Evolutionary conservation across 2,888 invertebrate genomes (phyloP).

Genomic region (Philhelius pedissequus): DNA sequence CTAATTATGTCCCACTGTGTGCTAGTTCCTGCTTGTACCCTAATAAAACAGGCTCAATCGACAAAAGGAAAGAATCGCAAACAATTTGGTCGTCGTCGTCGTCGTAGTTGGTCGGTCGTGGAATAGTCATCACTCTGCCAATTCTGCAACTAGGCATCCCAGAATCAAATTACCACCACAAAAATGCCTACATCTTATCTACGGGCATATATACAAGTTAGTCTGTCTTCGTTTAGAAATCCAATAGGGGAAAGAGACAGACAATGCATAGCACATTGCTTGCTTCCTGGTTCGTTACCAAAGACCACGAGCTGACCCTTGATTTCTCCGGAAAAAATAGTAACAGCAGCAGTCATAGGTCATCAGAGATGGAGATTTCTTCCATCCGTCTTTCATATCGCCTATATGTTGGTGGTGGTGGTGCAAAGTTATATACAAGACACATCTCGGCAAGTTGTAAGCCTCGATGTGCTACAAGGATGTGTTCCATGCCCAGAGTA

Average conservation of each 20-base stretch:
- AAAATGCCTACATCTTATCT: constrained; percentile 64
- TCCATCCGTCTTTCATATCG: constrained; percentile 18
- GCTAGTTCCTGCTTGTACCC: not conserved
- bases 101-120: constrained; percentile 23
- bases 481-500: constrained; percentile 29
- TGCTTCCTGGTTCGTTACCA: constrained; percentile 65
- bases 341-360: constrained; percentile 66
- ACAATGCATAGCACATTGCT: constrained; percentile 35
- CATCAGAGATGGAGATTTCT: constrained; percentile 62
- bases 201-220: constrained; percentile 26
- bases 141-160: not conserved
- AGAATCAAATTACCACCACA: constrained; percentile 65
- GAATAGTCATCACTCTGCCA: constrained; percentile 38
- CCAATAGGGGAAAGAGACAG: not conserved
- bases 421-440: not conserved
- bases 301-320: constrained; percentile 67
- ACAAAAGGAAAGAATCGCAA: constrained; percentile 53
- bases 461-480: constrained; percentile 49
- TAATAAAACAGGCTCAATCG: constrained; percentile 14
- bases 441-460: constrained; percentile 40
- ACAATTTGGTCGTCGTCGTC: constrained; percentile 8
- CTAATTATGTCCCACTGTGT: not conserved
- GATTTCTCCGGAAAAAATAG: constrained; percentile 59
- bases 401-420: not conserved
- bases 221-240: not conserved